Conservation (phyloP, 2,113 vertebrate species). For the Gallinago jamesoni region DNA sequence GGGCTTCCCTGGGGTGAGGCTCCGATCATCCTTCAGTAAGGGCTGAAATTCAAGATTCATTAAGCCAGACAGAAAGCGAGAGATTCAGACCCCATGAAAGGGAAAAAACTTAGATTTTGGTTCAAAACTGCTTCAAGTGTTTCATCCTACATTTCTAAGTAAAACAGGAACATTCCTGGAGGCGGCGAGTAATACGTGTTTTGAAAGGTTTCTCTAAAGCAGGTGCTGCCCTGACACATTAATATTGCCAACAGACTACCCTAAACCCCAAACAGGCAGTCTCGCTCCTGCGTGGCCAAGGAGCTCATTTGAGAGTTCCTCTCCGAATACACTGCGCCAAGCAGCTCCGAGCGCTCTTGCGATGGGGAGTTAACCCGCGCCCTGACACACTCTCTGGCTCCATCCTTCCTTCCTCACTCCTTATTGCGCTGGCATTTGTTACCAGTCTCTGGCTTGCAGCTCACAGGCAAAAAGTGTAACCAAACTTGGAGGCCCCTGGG, state of each 20-base stretch:
- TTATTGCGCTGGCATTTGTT: neutral
- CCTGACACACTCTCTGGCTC: neutral
- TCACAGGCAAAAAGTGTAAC: neutral
- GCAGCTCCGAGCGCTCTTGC: neutral
- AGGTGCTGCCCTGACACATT: neutral
- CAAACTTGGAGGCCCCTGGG: neutral
- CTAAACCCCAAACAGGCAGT: neutral
- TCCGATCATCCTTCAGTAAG: neutral
- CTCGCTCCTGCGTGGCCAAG: neutral
- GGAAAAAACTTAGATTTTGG: neutral
- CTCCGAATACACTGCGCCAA: neutral
- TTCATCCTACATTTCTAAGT: neutral
- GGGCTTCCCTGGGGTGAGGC: neutral
- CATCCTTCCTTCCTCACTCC: neutral
- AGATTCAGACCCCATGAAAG: neutral
- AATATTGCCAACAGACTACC: neutral
- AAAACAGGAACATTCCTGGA: neutral
- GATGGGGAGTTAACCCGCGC: neutral
- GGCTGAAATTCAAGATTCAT: neutral
- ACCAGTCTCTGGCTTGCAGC: neutral
- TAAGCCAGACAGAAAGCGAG: neutral
- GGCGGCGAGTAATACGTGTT: neutral
- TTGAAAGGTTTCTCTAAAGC: neutral
- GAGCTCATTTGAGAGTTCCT: neutral
- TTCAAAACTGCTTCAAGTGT: neutral